Conservation (phyloP, 2,797 vertebrate genomes). For the Lophotriccus pileatus region DNA sequence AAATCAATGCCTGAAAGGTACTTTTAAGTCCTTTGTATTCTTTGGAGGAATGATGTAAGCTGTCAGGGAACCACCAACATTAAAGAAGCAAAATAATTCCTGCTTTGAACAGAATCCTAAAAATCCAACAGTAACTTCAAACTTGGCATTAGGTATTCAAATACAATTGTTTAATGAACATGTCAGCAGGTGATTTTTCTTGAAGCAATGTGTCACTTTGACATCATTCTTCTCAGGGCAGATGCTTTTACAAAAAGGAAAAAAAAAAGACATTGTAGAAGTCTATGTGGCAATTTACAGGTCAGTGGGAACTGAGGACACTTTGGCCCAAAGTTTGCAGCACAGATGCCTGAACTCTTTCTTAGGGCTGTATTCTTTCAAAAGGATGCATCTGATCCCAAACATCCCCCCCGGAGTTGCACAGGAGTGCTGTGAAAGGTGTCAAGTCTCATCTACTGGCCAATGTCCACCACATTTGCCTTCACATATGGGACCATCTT, state of each 20-base stretch:
- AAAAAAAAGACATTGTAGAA: not conserved
- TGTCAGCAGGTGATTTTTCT: not conserved
- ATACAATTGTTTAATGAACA: slow-evolving; percentile 16
- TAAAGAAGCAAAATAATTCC: slow-evolving; percentile 9
- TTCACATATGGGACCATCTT: not conserved
- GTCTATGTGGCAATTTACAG: not conserved
- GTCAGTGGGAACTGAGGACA: not conserved
- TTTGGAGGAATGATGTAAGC: slow-evolving; percentile 41
- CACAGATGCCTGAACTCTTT: not conserved
- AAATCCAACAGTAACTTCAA: slow-evolving; percentile 15
- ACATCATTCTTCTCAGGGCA: not conserved
- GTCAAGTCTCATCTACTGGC: not conserved
- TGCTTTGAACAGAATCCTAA: slow-evolving; percentile 7
- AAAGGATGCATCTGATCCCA: not conserved
- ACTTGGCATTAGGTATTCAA: not conserved
- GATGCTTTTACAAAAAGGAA: not conserved
- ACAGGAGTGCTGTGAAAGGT: not conserved
- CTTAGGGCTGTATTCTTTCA: not conserved
- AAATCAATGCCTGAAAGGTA: slow-evolving; percentile 28
- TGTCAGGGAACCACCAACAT: slow-evolving; percentile 23
- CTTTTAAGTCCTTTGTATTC: slow-evolving; percentile 45
- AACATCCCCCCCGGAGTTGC: not conserved
- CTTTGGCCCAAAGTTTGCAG: not conserved
- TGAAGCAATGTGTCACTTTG: not conserved
- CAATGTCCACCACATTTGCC: not conserved